A percentile compares a stretch with the other conserved stretches of the same genome.
Evolutionary conservation across 2,113 vertebrate species (phyloP).

Genomic region (Pseudorasbora parva): DNA sequence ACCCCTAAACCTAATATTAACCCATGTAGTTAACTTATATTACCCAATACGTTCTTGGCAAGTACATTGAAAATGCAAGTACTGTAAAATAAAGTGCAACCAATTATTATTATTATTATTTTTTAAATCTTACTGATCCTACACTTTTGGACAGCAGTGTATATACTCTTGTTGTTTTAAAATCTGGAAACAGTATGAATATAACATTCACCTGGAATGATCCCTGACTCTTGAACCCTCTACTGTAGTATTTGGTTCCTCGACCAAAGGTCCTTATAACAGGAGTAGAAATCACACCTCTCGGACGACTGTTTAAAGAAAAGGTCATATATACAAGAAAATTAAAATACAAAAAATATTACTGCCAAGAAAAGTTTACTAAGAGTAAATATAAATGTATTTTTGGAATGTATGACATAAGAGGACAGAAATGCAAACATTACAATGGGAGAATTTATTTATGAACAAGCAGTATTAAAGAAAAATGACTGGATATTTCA

Average conservation of each 20-base stretch:
- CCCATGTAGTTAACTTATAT: too few species aligned
- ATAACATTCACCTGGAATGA: constrained; percentile 78
- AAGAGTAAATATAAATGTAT: not conserved
- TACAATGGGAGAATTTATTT: not conserved
- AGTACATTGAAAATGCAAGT: too few species aligned
- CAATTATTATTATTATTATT: too few species aligned
- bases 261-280: constrained; percentile 91
- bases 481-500: not conserved
- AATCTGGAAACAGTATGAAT: not conserved
- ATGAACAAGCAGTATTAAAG: not conserved
- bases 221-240: constrained; percentile 89
- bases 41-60: too few species aligned
- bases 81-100: too few species aligned
- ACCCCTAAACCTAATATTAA: too few species aligned
- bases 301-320: constrained; percentile 78
- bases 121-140: not conserved
- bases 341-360: not conserved
- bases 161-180: not conserved
- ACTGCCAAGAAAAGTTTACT: not conserved
- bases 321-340: not conserved
- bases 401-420: not conserved
- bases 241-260: constrained; percentile 84
- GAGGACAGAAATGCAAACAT: not conserved
- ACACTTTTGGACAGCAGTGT: not conserved
- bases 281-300: constrained; percentile 93